A percentile compares a stretch with the other conserved stretches of the same genome.
These are phyloP conservation scores for Neuroterus valhalla DNA, from an alignment of 1,140 invertebrate genomes.

Conservation along the genomic window DNA sequence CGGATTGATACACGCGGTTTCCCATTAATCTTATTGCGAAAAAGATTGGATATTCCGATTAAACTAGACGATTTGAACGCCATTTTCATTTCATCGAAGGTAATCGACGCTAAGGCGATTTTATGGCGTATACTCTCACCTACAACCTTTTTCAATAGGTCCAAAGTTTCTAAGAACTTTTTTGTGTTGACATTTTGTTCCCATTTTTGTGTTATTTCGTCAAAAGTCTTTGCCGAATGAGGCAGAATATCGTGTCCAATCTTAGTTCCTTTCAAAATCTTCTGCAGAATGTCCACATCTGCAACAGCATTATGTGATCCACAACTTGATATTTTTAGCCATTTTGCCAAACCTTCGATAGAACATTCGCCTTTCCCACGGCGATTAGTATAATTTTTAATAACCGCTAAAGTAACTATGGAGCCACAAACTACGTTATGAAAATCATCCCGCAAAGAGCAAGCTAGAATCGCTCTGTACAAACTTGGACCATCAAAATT, in stretches of 20 bases:
- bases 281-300: constrained; percentile 16
- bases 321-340: background rate
- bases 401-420: constrained; percentile 40
- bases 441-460: constrained; percentile 36
- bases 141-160: too few species aligned
- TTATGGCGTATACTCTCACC: too few species aligned
- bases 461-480: constrained; percentile 34
- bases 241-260: background rate
- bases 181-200: too few species aligned
- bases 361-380: constrained; percentile 9
- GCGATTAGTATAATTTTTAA: background rate
- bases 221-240: too few species aligned
- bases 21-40: too few species aligned
- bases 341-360: background rate
- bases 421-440: constrained; percentile 38
- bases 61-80: too few species aligned
- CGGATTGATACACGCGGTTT: too few species aligned
- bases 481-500: constrained; percentile 48
- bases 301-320: constrained; percentile 33
- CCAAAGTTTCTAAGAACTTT: too few species aligned
- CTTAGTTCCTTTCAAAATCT: constrained; percentile 11
- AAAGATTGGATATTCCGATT: too few species aligned
- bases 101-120: too few species aligned
- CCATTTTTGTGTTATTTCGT: too few species aligned
- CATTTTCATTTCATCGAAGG: too few species aligned